Evolutionary conservation across 2,888 invertebrate species (phyloP).

Genomic region (Gymnocheta viridis): DNA sequence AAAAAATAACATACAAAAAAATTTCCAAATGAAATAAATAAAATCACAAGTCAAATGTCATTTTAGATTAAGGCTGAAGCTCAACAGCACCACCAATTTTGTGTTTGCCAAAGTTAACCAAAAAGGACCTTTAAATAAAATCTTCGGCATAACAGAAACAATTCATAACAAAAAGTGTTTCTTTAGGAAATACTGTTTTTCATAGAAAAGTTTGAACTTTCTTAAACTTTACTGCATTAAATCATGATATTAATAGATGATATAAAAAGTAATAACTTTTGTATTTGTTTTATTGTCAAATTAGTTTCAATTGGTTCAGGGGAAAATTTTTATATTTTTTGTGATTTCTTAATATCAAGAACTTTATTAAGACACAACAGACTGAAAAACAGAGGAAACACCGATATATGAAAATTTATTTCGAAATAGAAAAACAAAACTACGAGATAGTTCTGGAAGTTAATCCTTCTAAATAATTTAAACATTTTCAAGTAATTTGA

Average conservation of each 20-base stretch:
- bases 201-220: slow-evolving; percentile 12
- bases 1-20: slow-evolving; percentile 14
- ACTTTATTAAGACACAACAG: not conserved
- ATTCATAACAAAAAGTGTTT: not conserved
- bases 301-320: not conserved
- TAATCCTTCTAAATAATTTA: too few species aligned
- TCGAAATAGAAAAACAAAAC: too few species aligned
- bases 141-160: slow-evolving; percentile 25
- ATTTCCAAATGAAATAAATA: slow-evolving; percentile 28
- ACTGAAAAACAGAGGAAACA: too few species aligned
- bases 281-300: not conserved
- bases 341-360: not conserved
- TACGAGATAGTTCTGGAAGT: too few species aligned
- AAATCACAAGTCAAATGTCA: slow-evolving; percentile 45
- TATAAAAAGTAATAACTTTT: not conserved
- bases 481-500: too few species aligned
- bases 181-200: not conserved
- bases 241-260: slow-evolving; percentile 27
- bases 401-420: too few species aligned
- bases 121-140: slow-evolving; percentile 33
- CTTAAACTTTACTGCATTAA: slow-evolving; percentile 11
- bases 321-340: not conserved
- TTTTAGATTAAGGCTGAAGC: slow-evolving; percentile 49
- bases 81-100: not conserved
- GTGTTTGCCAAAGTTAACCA: not conserved